These are phyloP conservation scores for Sericinus montela DNA, from an alignment of 2,888 invertebrate species.

Conservation along the genomic window DNA sequence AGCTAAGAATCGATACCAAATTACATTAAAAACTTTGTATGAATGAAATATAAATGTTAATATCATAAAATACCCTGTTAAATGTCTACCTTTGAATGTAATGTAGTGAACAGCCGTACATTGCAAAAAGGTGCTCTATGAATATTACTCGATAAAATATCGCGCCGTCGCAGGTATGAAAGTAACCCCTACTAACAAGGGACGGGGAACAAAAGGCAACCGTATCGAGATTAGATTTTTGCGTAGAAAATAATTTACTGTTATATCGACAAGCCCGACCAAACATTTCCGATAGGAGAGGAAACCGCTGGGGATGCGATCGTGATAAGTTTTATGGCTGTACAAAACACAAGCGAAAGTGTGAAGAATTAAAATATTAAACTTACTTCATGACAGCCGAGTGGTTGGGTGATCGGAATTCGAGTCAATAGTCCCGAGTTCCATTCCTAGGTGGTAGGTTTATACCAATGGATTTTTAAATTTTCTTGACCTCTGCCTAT, in stretches of 20 bases:
- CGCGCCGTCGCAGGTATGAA: conserved; percentile 8
- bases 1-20: too few species aligned
- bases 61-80: background rate
- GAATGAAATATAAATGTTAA: too few species aligned
- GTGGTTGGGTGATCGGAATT: too few species aligned
- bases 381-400: too few species aligned
- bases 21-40: too few species aligned
- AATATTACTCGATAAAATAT: conserved; percentile 10
- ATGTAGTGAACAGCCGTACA: background rate
- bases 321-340: background rate
- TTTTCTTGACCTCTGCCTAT: too few species aligned
- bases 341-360: background rate
- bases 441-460: too few species aligned
- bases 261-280: conserved; percentile 23
- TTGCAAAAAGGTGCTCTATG: background rate
- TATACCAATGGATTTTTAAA: too few species aligned
- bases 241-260: conserved; percentile 28
- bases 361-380: too few species aligned
- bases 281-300: conserved; percentile 9
- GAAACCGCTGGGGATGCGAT: conserved; percentile 7
- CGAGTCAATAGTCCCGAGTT: too few species aligned
- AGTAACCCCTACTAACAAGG: conserved; percentile 14
- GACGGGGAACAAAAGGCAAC: conserved; percentile 11
- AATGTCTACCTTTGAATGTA: background rate
- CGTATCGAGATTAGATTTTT: conserved; percentile 25